Evolutionary conservation across 2,113 vertebrate genomes (phyloP).

Genomic region (Mustela nigripes): DNA sequence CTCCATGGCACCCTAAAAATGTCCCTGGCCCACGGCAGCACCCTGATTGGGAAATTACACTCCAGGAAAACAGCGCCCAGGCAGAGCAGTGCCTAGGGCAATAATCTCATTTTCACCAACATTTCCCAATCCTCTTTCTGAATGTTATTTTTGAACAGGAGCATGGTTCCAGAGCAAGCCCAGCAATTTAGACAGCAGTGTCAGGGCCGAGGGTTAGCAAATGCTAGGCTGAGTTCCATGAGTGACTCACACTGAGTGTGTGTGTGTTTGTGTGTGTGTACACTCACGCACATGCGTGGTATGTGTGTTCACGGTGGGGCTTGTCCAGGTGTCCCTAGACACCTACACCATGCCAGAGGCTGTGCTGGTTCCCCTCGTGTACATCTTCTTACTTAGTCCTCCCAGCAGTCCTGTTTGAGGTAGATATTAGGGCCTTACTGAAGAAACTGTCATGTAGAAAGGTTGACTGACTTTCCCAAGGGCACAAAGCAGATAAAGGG

Average conservation of each 20-base stretch:
- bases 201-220: neutral
- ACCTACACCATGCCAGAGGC: neutral
- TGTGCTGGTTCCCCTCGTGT: neutral
- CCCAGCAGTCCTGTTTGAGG: neutral
- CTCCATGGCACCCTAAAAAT: conserved; percentile 44
- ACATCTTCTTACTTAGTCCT: neutral
- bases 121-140: neutral
- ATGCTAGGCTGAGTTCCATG: neutral
- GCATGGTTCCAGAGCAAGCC: neutral
- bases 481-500: neutral
- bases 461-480: neutral
- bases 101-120: neutral
- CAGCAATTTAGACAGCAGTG: neutral
- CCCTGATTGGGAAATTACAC: neutral
- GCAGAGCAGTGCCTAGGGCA: neutral
- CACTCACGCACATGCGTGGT: too few species aligned
- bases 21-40: neutral
- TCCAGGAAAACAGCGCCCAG: neutral
- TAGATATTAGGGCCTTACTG: neutral
- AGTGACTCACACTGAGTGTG: neutral
- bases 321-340: neutral
- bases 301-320: too few species aligned
- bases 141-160: neutral
- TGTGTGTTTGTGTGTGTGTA: too few species aligned
- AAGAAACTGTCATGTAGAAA: neutral